Conservation (phyloP, 2,888 invertebrate species). For the Noctua janthina region DNA sequence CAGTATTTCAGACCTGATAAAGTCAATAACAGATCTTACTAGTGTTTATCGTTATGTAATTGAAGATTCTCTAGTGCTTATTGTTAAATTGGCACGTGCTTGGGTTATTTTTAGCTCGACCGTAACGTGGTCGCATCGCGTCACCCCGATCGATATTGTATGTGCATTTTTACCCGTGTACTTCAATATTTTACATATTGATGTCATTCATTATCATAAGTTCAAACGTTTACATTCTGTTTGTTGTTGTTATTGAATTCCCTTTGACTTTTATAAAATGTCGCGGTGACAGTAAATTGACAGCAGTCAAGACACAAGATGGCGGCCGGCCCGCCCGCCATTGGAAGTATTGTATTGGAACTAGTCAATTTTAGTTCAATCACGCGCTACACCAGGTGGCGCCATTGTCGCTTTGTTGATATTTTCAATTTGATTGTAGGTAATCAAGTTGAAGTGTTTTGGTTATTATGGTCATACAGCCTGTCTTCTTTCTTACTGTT, state of each 20-base stretch:
- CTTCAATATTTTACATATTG: slow-evolving; percentile 30
- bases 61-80: slow-evolving; percentile 39
- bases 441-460: slow-evolving; percentile 11
- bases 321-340: slow-evolving; percentile 72
- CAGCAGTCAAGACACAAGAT: slow-evolving; percentile 85
- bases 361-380: slow-evolving; percentile 69
- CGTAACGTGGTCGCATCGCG: slow-evolving; percentile 67
- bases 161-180: slow-evolving; percentile 42
- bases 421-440: slow-evolving; percentile 45
- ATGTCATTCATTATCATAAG: slow-evolving; percentile 11
- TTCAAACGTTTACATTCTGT: slow-evolving; percentile 72
- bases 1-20: slow-evolving; percentile 8
- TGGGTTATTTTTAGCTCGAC: slow-evolving; percentile 84
- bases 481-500: not conserved
- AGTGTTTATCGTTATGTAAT: slow-evolving; percentile 60
- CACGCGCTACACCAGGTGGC: slow-evolving; percentile 84
- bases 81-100: slow-evolving; percentile 81
- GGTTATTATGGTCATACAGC: not conserved
- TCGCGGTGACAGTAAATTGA: slow-evolving; percentile 88
- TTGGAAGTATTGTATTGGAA: slow-evolving; percentile 25
- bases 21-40: slow-evolving; percentile 9
- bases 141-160: slow-evolving; percentile 77
- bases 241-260: slow-evolving; percentile 86
- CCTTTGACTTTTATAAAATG: slow-evolving; percentile 84
- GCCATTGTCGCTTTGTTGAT: slow-evolving; percentile 78